A percentile compares a stretch with the other conserved stretches of the same genome.
Conservation (phyloP, 1,140 invertebrate species). For the Acarapis woodi region DNA sequence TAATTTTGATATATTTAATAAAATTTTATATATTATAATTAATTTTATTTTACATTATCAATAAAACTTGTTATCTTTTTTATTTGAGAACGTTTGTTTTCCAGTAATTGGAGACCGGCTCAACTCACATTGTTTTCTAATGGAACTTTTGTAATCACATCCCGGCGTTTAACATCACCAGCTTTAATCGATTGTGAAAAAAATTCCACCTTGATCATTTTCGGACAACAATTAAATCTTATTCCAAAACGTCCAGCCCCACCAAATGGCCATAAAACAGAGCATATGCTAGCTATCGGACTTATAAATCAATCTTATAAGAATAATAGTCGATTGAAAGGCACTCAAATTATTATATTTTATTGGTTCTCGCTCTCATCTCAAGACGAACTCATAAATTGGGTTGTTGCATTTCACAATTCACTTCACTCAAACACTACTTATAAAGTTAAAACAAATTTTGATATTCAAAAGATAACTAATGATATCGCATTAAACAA, state of each 20-base stretch:
- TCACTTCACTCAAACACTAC: no score
- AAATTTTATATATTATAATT: no score
- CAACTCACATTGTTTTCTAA: background rate
- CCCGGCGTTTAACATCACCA: background rate
- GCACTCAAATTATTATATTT: background rate
- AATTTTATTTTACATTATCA: background rate
- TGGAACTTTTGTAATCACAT: background rate
- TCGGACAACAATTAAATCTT: background rate
- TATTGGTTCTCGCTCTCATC: background rate
- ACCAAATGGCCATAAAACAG: background rate
- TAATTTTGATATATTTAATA: no score
- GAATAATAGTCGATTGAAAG: no score
- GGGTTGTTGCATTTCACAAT: background rate
- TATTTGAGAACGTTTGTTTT: background rate
- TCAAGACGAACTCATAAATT: background rate
- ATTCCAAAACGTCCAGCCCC: background rate
- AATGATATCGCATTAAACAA: no score
- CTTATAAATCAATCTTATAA: background rate
- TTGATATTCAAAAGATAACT: no score
- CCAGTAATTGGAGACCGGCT: background rate
- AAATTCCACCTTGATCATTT: constrained; percentile 1
- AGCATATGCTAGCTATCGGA: background rate
- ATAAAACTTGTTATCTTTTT: background rate
- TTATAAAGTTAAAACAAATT: no score
- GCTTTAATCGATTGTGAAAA: background rate